Conservation (phyloP, 2,888 invertebrate species). For the Rhaphigaster nebulosa region DNA sequence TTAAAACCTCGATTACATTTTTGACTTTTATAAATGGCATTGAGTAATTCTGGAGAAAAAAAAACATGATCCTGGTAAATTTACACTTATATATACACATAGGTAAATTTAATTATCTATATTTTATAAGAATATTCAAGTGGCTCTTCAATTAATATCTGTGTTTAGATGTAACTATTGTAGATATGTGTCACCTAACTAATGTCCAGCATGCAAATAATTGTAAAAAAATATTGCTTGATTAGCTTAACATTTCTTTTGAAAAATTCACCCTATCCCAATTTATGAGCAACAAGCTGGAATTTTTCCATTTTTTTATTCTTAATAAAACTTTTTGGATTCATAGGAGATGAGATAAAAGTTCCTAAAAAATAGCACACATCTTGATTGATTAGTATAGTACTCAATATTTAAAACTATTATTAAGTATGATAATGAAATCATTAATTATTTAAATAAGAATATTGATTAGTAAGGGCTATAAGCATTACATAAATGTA, state of each 20-base stretch:
- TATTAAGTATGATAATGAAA: not conserved
- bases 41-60: not conserved
- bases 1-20: not conserved
- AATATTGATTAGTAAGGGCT: not conserved
- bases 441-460: not conserved
- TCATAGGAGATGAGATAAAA: not conserved
- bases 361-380: not conserved
- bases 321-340: not conserved
- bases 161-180: conserved; percentile 4
- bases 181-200: not conserved
- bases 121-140: not conserved
- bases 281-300: conserved; percentile 31
- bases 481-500: not conserved
- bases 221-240: not conserved
- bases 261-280: conserved; percentile 19
- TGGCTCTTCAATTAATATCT: conserved; percentile 31
- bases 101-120: not conserved
- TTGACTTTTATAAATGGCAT: not conserved
- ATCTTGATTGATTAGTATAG: not conserved
- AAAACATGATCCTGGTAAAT: too few relatives aligned
- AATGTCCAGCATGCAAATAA: conserved; percentile 25
- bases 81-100: too few relatives aligned
- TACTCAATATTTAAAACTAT: conserved; percentile 1
- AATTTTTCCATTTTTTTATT: not conserved
- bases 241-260: not conserved